Base-by-base conservation (phyloP, 2,888 invertebrate species). In the Mechanitis messenoides region DNA sequence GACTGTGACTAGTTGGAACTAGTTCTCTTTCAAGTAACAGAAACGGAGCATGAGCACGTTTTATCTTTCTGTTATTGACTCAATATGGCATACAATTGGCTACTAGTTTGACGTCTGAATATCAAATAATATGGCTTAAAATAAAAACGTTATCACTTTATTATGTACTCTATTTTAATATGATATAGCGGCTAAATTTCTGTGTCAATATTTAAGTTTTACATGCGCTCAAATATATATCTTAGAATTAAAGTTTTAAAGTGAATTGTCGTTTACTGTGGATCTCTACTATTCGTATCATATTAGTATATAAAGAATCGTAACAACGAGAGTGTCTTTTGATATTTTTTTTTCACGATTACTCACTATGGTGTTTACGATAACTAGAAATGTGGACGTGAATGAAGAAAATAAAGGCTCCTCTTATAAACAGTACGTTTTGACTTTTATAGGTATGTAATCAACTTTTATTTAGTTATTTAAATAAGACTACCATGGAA, bases 371-470 rank as follows among this genome's bases (percentile, higher is more conserved):
- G 78, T 80, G 63, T 81, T 76, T 59, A 73, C 77, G 2, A 74
- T 81, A 53, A 69, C 66, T 62, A 63, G 64, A 59, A 65, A 67
- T 59, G 67, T 66, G 28, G 65, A 65, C 20, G 59, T 58, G 2
- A 69, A 64, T 42, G 64, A 60, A 50, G 69, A 59, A 3, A 60
- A 65, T 9, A 74, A 70, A 54, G 70, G 72, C 2, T 68, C 68
- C 62, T 61, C 72, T 20, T 78, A 79, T 73, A 81, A 77, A 35
- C 78, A 79, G 47, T 62, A 76, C 0, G 12, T 75, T 0, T 65
- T 81, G 45, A 75, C 79, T 2, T 70, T 83, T 46, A 65, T 81
- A 50, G 78, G 83, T 83, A 71, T 65, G 83, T 75, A 33, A 4
- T 12, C 28, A 12, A 46, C 55, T 61, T 28, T 33, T 46, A 33